These are phyloP conservation scores for Nebria ingens DNA, from an alignment of 1,140 invertebrate species.

Conservation along the genomic window DNA sequence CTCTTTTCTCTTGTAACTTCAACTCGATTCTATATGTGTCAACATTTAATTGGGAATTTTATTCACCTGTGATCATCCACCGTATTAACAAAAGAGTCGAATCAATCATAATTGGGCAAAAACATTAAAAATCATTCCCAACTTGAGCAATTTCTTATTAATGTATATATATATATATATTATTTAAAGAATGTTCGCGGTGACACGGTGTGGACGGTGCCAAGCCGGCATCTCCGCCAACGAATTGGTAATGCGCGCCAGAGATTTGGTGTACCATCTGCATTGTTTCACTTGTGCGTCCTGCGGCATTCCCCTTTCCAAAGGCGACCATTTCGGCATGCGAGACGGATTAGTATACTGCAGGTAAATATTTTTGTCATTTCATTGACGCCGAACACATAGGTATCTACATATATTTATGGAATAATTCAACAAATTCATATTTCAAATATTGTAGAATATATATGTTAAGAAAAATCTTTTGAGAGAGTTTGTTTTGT, in stretches of 20 bases:
- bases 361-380: slow-evolving; percentile 44
- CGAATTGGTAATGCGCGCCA: slow-evolving; percentile 84
- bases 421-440: too few relatives aligned
- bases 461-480: too few relatives aligned
- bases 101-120: not conserved
- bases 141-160: not conserved
- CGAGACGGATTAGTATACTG: slow-evolving; percentile 67
- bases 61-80: not conserved
- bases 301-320: slow-evolving; percentile 65
- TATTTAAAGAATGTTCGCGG: slow-evolving; percentile 59
- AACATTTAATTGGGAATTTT: not conserved
- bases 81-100: not conserved
- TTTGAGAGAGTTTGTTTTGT: too few relatives aligned
- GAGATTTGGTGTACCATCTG: slow-evolving; percentile 81
- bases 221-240: slow-evolving; percentile 73
- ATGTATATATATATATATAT: slow-evolving; percentile 9
- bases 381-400: too few relatives aligned
- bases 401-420: too few relatives aligned
- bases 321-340: slow-evolving; percentile 86
- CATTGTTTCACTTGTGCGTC: slow-evolving; percentile 83
- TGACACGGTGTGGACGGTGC: slow-evolving; percentile 75
- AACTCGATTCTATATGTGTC: not conserved
- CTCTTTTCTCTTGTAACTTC: too few relatives aligned
- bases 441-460: too few relatives aligned
- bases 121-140: too few relatives aligned